phyloP scores from a whole-genome alignment of 2,113 vertebrate genomes.

The Laticauda laticaudata region DNA sequence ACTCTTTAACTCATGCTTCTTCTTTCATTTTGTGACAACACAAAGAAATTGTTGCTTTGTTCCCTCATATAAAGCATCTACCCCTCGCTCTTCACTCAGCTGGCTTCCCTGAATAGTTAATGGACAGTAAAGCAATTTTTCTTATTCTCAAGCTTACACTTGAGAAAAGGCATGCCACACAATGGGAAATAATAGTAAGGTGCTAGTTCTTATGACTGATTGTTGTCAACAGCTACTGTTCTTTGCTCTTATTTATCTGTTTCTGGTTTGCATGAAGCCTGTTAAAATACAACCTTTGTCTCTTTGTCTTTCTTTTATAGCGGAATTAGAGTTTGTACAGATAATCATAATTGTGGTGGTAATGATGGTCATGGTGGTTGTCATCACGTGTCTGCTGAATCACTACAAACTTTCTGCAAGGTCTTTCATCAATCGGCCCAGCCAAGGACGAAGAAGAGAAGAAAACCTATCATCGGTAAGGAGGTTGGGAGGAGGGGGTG shows the following conservation, averaged over 20 bases:
- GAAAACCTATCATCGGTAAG: conserved; percentile 88
- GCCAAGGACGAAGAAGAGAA: conserved; percentile 79
- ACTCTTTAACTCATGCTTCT: background rate
- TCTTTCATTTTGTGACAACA: background rate
- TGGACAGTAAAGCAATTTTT: background rate
- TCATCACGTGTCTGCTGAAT: conserved; percentile 94
- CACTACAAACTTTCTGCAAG: conserved; percentile 92
- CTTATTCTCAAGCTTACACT: background rate
- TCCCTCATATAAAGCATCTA: background rate
- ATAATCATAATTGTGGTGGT: conserved; percentile 95
- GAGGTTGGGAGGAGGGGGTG: background rate
- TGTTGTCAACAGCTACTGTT: background rate
- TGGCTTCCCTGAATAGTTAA: background rate
- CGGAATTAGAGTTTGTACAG: conserved; percentile 97
- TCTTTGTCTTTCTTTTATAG: conserved; percentile 65
- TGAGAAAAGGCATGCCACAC: background rate
- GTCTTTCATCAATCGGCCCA: conserved; percentile 87
- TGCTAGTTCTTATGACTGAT: background rate
- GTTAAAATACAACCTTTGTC: conserved; percentile 38
- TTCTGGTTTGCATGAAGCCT: background rate
- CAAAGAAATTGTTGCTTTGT: background rate
- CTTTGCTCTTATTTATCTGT: background rate
- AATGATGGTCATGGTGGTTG: conserved; percentile 98
- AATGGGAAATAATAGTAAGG: background rate
- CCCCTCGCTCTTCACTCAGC: background rate